Percentiles rank a stretch among this genome's conserved stretches.
Conservation (phyloP, 1,140 invertebrate genomes). For the Zaprionus tsacasi region DNA sequence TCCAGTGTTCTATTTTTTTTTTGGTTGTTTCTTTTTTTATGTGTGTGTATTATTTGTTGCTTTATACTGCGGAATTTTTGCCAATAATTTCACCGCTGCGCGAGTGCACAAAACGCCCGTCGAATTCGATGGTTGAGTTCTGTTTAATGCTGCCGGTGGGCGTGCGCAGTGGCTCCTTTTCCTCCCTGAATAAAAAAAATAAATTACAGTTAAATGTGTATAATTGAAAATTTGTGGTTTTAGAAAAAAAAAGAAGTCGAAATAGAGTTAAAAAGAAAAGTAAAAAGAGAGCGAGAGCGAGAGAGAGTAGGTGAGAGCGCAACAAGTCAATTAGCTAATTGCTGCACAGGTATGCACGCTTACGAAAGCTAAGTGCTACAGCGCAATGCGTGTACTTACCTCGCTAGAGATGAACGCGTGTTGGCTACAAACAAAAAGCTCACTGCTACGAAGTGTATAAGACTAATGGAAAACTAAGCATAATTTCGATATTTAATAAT, state of each 20-base stretch:
- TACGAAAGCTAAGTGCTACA: neutral
- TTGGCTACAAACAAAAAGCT: slow-evolving; percentile 3
- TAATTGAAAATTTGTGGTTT: too few species aligned
- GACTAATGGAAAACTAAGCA: neutral
- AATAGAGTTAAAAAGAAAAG: neutral
- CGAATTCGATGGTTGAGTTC: slow-evolving; percentile 91
- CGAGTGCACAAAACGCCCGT: slow-evolving; percentile 91
- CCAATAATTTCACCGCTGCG: slow-evolving; percentile 92
- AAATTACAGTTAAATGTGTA: neutral
- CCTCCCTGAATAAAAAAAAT: slow-evolving; percentile 85
- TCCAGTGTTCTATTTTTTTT: neutral
- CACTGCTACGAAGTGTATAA: neutral
- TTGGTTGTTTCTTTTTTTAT: neutral
- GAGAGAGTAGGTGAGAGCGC: neutral
- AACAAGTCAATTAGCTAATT: slow-evolving; percentile 4
- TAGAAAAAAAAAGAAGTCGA: neutral
- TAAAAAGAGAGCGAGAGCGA: neutral
- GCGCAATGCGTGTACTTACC: slow-evolving; percentile 4
- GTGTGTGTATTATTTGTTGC: neutral
- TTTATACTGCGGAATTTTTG: slow-evolving; percentile 93
- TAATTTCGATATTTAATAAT: neutral
- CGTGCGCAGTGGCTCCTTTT: slow-evolving; percentile 91
- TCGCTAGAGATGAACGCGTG: neutral
- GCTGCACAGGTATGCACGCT: neutral
- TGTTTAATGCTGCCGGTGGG: slow-evolving; percentile 88